A percentile compares a stretch with the other conserved stretches of the same genome.
Evolutionary conservation across 2,888 invertebrate genomes (phyloP).

Genomic region (Adelphocoris suturalis): DNA sequence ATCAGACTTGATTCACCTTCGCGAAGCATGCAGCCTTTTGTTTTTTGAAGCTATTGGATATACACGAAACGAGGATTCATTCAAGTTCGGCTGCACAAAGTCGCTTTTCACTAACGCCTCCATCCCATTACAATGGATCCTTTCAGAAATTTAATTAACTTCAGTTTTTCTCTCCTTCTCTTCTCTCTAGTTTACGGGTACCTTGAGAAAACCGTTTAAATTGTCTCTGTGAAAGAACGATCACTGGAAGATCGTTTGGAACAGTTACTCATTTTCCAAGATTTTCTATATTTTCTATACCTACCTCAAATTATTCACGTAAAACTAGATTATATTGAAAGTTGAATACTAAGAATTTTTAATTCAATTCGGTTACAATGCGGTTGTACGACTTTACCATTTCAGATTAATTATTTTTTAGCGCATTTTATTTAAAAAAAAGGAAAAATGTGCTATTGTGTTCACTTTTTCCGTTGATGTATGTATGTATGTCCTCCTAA

Average conservation of each 20-base stretch:
- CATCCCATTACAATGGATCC: background rate
- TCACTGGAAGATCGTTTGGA: background rate
- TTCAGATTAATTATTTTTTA: too few relatives aligned
- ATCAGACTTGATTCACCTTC: background rate
- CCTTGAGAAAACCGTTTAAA: background rate
- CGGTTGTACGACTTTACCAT: too few relatives aligned
- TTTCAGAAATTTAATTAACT: conserved; percentile 18
- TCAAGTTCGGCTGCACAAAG: background rate
- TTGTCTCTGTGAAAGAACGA: background rate
- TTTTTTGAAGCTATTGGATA: background rate
- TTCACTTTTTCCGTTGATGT: too few relatives aligned
- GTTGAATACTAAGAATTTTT: too few relatives aligned
- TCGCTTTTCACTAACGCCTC: background rate
- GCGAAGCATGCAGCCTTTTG: background rate
- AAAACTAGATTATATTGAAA: too few relatives aligned
- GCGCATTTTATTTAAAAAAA: too few relatives aligned
- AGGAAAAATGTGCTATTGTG: too few relatives aligned
- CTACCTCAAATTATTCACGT: too few relatives aligned
- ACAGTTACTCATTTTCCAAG: too few relatives aligned
- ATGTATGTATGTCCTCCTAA: too few relatives aligned
- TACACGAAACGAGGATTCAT: background rate
- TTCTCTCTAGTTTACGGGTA: background rate
- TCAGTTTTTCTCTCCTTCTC: background rate
- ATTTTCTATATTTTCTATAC: too few relatives aligned
- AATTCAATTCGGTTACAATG: too few relatives aligned